These are phyloP conservation scores for Cephus pygmeus DNA, from an alignment of 2,888 invertebrate genomes.

Conservation along the genomic window DNA sequence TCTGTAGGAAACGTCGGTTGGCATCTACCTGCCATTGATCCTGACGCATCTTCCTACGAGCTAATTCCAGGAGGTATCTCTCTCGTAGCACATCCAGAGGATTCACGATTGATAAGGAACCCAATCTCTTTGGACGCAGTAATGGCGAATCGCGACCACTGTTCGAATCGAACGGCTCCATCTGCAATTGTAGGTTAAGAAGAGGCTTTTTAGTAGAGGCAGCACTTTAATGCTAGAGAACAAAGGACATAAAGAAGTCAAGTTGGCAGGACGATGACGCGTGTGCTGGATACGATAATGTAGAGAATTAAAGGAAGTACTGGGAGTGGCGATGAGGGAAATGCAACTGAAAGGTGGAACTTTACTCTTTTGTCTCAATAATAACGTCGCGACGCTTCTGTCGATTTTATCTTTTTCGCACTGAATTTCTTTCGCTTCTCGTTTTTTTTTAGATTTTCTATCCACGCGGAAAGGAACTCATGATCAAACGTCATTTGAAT, in stretches of 20 bases:
- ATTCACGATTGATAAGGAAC: conserved; percentile 85
- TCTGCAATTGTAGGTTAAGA: conserved; percentile 23
- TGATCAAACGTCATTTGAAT: not conserved
- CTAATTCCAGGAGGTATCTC: conserved; percentile 83
- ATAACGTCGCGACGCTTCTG: not conserved
- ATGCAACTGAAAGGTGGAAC: not conserved
- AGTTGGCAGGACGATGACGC: not conserved
- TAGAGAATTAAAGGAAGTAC: not conserved
- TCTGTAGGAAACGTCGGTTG: conserved; percentile 80
- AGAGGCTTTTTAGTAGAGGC: not conserved
- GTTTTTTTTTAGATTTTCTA: not conserved
- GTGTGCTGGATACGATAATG: not conserved
- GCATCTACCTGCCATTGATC: conserved; percentile 77
- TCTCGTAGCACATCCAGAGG: conserved; percentile 88
- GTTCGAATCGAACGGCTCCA: conserved; percentile 43
- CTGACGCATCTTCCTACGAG: conserved; percentile 83
- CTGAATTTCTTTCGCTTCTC: not conserved
- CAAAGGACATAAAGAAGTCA: not conserved
- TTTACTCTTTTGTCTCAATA: not conserved
- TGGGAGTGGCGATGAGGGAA: not conserved
- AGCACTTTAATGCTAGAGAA: not conserved
- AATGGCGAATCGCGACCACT: conserved; percentile 37
- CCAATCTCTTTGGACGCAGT: conserved; percentile 43
- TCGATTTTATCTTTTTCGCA: not conserved
- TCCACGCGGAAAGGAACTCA: not conserved